Evolutionary conservation across 2,113 vertebrate species (phyloP).

Genomic region (Tringa solitaria): DNA sequence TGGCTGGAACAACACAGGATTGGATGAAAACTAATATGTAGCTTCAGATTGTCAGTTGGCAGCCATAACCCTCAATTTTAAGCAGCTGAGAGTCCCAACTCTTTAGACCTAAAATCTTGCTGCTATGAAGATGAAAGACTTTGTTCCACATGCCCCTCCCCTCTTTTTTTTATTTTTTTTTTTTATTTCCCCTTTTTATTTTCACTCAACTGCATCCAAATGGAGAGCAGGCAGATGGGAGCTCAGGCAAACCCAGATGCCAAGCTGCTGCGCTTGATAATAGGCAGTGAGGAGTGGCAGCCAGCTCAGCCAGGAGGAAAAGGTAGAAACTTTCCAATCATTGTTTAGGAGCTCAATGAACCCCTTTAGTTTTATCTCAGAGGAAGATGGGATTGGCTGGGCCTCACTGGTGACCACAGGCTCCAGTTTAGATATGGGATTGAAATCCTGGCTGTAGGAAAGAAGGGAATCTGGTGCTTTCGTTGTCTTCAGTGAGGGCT

Average conservation of each 20-base stretch:
- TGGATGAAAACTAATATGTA: slow-evolving; percentile 32
- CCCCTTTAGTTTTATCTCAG: not conserved
- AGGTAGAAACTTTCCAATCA: not conserved
- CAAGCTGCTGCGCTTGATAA: not conserved
- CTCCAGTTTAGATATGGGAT: fast-evolving
- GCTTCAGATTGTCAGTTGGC: slow-evolving; percentile 2
- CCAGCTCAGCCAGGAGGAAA: not conserved
- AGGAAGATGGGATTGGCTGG: not conserved
- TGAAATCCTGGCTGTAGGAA: not conserved
- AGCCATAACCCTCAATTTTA: slow-evolving; percentile 27
- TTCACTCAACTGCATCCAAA: not conserved
- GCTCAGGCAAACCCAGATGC: not conserved
- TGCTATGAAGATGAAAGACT: not conserved
- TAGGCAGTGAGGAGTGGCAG: not conserved
- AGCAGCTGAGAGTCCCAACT: not conserved
- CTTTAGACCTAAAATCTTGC: not conserved
- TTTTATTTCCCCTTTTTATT: not conserved
- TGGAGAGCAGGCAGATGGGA: not conserved
- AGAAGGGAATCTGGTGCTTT: not conserved
- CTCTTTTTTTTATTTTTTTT: not conserved
- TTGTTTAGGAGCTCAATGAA: not conserved
- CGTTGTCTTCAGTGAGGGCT: too few relatives aligned
- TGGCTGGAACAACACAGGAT: not conserved
- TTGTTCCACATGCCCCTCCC: not conserved
- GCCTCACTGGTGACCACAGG: not conserved